Conservation (phyloP, 2,888 invertebrate genomes). For the Cephus runcator region DNA sequence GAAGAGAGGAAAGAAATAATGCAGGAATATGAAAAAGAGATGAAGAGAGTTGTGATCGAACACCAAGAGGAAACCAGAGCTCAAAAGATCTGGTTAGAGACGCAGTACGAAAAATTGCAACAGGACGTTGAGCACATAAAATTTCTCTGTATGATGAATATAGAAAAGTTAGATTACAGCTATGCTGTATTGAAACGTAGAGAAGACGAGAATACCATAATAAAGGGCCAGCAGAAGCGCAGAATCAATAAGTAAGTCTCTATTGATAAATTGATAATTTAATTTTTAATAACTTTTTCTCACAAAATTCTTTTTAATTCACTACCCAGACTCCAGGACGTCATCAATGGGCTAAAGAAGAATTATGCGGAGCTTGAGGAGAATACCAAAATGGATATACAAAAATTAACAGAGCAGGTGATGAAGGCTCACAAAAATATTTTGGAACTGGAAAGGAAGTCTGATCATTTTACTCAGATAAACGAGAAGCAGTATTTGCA, state of each 20-base stretch:
- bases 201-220: slow-evolving; percentile 86
- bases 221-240: slow-evolving; percentile 82
- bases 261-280: background rate
- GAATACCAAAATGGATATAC: slow-evolving; percentile 74
- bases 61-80: slow-evolving; percentile 79
- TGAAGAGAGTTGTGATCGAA: slow-evolving; percentile 73
- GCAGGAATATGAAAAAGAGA: slow-evolving; percentile 68
- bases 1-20: slow-evolving; percentile 64
- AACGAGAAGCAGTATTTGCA: slow-evolving; percentile 74
- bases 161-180: slow-evolving; percentile 91
- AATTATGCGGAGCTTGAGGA: slow-evolving; percentile 76
- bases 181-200: slow-evolving; percentile 87
- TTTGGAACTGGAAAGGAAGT: slow-evolving; percentile 77
- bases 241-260: slow-evolving; percentile 73
- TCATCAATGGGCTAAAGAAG: slow-evolving; percentile 73
- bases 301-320: slow-evolving; percentile 3
- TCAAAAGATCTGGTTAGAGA: slow-evolving; percentile 77
- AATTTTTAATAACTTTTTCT: slow-evolving; percentile 3
- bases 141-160: slow-evolving; percentile 83
- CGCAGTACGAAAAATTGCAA: slow-evolving; percentile 79
- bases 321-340: slow-evolving; percentile 72
- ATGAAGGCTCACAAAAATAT: slow-evolving; percentile 75
- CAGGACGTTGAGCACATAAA: slow-evolving; percentile 83
- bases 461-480: slow-evolving; percentile 71
- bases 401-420: slow-evolving; percentile 77